Percentiles rank a stretch among this genome's conserved stretches.
These are phyloP conservation scores for Dromiciops gliroides DNA, from an alignment of 2,113 vertebrate genomes.

Conservation along the genomic window DNA sequence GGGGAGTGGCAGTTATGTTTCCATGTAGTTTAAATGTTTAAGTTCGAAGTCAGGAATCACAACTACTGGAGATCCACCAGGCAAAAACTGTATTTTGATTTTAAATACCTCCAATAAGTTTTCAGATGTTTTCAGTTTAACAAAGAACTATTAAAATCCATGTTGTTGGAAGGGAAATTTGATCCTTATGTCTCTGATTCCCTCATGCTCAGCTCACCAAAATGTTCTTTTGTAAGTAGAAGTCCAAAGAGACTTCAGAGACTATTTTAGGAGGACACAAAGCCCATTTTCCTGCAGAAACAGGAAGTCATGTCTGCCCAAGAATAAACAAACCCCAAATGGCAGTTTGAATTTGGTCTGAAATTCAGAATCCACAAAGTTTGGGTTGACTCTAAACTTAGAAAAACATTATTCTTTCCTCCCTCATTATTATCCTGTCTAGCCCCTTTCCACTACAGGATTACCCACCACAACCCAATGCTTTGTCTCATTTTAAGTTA, in stretches of 20 bases:
- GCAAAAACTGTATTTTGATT: neutral
- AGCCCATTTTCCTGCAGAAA: conserved; percentile 39
- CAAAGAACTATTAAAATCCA: neutral
- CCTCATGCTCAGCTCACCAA: conserved; percentile 25
- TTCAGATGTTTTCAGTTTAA: conserved; percentile 24
- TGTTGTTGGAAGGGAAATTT: conserved; percentile 10
- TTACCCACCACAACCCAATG: conserved; percentile 58
- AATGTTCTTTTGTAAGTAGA: conserved; percentile 49
- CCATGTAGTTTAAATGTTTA: neutral
- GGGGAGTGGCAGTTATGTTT: neutral
- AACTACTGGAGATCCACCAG: neutral
- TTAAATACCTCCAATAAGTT: neutral
- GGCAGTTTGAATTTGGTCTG: conserved; percentile 50
- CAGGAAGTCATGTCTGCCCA: conserved; percentile 38
- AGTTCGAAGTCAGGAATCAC: conserved; percentile 19
- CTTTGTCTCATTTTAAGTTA: conserved; percentile 65
- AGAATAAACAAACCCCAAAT: conserved; percentile 46
- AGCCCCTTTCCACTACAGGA: neutral
- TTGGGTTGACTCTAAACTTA: conserved; percentile 52
- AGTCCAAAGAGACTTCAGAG: neutral
- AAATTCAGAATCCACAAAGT: conserved; percentile 49
- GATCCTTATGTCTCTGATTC: conserved; percentile 28
- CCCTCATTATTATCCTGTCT: conserved; percentile 48
- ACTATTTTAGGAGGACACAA: conserved; percentile 36
- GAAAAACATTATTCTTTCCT: conserved; percentile 41